Percentiles rank a stretch among this genome's conserved stretches.
These are phyloP conservation scores for Himalopsyche kuldschensis DNA, from an alignment of 2,888 invertebrate species.

Conservation along the genomic window DNA sequence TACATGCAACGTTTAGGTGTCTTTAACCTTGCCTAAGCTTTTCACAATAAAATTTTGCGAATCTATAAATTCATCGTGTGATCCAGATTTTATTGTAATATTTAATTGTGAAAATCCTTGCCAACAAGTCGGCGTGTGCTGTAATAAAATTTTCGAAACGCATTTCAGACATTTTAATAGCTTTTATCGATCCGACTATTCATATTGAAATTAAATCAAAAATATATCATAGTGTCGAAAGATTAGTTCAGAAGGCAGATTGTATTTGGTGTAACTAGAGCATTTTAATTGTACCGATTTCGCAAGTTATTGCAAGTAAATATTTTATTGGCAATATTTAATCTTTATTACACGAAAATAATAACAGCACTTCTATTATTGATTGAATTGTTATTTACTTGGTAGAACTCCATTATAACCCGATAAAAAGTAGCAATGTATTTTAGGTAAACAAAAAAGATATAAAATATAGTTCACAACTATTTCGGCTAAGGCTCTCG, in stretches of 20 bases:
- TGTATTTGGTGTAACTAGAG: neutral
- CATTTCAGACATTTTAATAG: neutral
- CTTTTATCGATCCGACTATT: neutral
- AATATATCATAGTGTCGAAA: neutral
- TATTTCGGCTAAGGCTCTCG: too few species aligned
- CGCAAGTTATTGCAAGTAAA: neutral
- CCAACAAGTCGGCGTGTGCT: neutral
- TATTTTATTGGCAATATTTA: neutral
- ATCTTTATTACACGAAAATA: neutral
- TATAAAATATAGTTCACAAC: too few species aligned
- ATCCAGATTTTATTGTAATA: too few species aligned
- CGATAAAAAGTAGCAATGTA: too few species aligned
- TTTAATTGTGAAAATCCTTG: neutral
- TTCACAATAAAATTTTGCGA: too few species aligned
- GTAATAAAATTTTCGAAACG: neutral
- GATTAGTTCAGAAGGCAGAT: neutral
- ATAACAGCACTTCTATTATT: too few species aligned
- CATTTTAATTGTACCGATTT: neutral
- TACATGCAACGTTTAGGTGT: too few species aligned
- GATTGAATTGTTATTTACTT: too few species aligned
- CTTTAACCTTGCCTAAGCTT: too few species aligned
- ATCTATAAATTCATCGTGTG: too few species aligned
- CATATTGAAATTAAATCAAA: neutral
- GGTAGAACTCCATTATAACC: too few species aligned
- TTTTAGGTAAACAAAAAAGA: too few species aligned